Evolutionary conservation across 1,140 invertebrate species (phyloP).

Genomic region (Teleogryllus occipitalis): DNA sequence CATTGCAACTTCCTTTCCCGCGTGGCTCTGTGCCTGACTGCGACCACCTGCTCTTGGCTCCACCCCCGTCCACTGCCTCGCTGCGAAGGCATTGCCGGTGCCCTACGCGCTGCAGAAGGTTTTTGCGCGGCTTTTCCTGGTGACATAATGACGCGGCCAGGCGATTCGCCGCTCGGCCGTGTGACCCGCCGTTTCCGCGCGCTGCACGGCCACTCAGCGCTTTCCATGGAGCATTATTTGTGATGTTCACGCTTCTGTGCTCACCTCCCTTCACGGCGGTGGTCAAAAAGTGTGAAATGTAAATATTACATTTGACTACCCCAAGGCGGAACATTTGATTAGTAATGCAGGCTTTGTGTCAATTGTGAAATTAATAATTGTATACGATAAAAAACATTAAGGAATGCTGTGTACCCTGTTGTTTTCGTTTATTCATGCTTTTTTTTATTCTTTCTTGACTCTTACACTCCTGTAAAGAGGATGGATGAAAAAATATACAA

Average conservation of each 20-base stretch:
- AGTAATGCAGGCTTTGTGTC: background rate
- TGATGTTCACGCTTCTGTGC: background rate
- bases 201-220: background rate
- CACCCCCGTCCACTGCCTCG: too few species aligned
- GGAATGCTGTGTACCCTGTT: too few species aligned
- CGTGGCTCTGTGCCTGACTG: too few species aligned
- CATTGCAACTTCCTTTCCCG: too few species aligned
- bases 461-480: too few species aligned
- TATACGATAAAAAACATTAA: too few species aligned
- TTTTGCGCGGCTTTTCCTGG: background rate
- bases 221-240: background rate
- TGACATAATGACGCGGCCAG: background rate
- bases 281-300: background rate
- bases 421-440: too few species aligned
- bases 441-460: too few species aligned
- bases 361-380: background rate
- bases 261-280: background rate
- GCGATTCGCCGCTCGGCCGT: background rate
- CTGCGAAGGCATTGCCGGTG: too few species aligned
- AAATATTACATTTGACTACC: background rate
- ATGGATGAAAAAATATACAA: too few species aligned
- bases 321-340: background rate
- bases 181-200: background rate
- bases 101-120: background rate
- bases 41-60: too few species aligned